Conservation (phyloP, 2,888 invertebrate genomes). For the Synanthedon formicaeformis region DNA sequence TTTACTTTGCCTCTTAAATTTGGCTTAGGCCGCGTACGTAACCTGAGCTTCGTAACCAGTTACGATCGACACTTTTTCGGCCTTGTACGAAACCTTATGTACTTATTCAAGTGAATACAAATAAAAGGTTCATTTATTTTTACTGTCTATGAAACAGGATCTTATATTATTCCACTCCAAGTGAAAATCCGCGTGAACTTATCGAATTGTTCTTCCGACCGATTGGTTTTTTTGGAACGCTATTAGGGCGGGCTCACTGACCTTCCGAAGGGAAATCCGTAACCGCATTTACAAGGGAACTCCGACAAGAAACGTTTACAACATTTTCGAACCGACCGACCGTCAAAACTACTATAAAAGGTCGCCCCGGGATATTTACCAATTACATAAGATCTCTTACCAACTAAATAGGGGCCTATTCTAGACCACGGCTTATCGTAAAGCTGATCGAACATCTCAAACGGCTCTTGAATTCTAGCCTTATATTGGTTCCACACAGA, state of each 20-base stretch:
- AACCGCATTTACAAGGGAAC: conserved; percentile 13
- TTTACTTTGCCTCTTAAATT: no score
- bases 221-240: conserved; percentile 23
- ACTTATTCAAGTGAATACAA: neutral
- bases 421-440: conserved; percentile 89
- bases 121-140: neutral
- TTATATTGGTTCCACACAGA: conserved; percentile 81
- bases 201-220: conserved; percentile 25
- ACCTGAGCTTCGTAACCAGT: no score
- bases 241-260: conserved; percentile 26
- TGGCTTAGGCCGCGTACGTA: no score
- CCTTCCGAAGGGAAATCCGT: conserved; percentile 19
- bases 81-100: no score
- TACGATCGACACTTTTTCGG: no score
- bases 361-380: neutral
- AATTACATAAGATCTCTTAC: conserved; percentile 48
- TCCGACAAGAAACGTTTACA: conserved; percentile 8
- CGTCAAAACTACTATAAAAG: neutral
- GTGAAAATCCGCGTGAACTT: conserved; percentile 14
- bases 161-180: neutral
- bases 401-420: conserved; percentile 83
- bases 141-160: neutral
- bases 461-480: conserved; percentile 82
- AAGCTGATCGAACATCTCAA: conserved; percentile 84
- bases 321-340: neutral